phyloP scores from a whole-genome alignment of 2,797 vertebrate genomes.

The Pristis pectinata region DNA sequence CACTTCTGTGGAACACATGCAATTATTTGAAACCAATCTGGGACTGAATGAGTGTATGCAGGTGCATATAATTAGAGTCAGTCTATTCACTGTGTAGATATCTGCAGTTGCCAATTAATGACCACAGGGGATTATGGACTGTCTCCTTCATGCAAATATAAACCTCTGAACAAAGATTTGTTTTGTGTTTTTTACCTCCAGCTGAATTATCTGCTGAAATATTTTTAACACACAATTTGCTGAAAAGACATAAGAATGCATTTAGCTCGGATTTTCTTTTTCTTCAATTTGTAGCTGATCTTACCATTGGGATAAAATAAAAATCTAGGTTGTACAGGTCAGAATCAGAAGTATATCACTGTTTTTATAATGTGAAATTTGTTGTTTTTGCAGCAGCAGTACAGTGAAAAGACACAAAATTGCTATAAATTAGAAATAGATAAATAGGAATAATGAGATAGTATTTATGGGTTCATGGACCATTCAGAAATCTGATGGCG shows the following conservation, averaged over 20 bases:
- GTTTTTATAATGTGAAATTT: too few species aligned
- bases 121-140: background rate
- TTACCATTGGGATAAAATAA: background rate
- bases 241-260: background rate
- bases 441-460: too few species aligned
- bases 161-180: constrained; percentile 13
- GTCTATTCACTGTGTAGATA: constrained; percentile 9
- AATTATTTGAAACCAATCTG: background rate
- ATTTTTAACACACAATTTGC: background rate
- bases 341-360: too few species aligned
- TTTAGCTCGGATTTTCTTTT: background rate
- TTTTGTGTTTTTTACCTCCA: background rate
- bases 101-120: constrained; percentile 18
- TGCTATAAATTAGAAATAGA: too few species aligned
- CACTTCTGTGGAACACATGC: background rate
- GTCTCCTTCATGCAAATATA: background rate
- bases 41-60: background rate
- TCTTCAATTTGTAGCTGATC: background rate
- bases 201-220: background rate
- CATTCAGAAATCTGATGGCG: too few species aligned
- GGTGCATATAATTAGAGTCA: constrained; percentile 15
- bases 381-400: too few species aligned
- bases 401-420: too few species aligned
- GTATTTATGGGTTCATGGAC: too few species aligned
- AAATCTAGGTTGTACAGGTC: background rate